Evolutionary conservation across 2,797 vertebrate genomes (phyloP), one percentile per base, ranked within the genome.

Genomic region (Catharus ustulatus): DNA sequence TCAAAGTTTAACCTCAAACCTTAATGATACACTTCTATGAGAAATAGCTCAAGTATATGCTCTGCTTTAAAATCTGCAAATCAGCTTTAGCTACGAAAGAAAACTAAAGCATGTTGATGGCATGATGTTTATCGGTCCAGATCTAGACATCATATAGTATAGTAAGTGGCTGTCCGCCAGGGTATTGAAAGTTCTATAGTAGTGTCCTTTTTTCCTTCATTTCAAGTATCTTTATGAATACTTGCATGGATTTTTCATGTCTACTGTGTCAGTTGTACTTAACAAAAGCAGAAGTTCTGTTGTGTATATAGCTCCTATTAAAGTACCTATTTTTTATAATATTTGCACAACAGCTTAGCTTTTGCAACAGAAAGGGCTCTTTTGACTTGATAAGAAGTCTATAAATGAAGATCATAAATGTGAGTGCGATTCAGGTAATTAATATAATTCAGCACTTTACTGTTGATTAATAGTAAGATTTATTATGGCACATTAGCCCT

Each of bases 401-500:
- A 85, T 92, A 96, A 97, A 72, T 95, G 97, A 96, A 98, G 98
- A 97, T 95, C 97, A 96, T 97, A 98, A 97, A 97, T 97, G 97
- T 97, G 97, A 96, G 97, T 96, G 97, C 84, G 93, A 98, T 98
- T 98, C 98, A 98, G 98, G 98, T 98, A 98, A 98, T 97, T 98
- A 98, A 98, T 98, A 97, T 98, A 98, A 98, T 98, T 98, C 98
- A 98, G 99, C 99, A 99, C 99, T 99, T 99, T 99, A 99, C 98
- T 98, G 94, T 98, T 98, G 97, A 97, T 96, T 96, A 98, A 97
- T 97, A 98, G 98, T 98, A 98, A 98, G 97, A 98, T 98, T 98
- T 98, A 98, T 98, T 98, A 98, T 98, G 98, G 97, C 96, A 94
- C 96, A 98, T 98, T 98, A 98, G 98, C 98, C 98, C 98, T 98